These are phyloP conservation scores for Loris lydekkerianus DNA, from an alignment of 2,797 vertebrate genomes.

Conservation along the genomic window DNA sequence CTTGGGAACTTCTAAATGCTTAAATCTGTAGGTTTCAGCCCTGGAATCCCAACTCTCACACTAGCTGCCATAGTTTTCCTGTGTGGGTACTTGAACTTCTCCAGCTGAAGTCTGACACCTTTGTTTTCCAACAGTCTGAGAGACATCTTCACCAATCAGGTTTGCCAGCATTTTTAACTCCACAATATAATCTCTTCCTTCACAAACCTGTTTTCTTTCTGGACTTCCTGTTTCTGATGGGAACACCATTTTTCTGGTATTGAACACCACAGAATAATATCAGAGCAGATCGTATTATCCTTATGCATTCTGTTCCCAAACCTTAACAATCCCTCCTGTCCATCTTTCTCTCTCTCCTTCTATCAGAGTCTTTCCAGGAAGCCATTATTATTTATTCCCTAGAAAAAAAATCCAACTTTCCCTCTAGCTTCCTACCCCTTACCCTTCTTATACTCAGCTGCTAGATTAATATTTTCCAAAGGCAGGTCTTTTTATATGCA, in stretches of 20 bases:
- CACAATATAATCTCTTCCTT: background rate
- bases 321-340: background rate
- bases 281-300: background rate
- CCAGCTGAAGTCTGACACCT: background rate
- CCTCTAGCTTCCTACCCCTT: background rate
- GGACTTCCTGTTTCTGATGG: background rate
- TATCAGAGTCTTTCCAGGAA: background rate
- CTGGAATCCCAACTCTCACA: background rate
- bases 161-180: background rate
- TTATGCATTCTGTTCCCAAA: background rate
- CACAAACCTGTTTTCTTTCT: background rate
- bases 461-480: background rate
- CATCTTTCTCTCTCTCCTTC: background rate
- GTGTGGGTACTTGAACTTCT: background rate
- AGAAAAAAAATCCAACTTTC: constrained; percentile 19
- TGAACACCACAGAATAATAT: background rate
- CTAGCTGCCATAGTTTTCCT: background rate
- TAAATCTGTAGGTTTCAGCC: background rate
- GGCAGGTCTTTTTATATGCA: background rate
- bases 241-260: background rate
- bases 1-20: background rate
- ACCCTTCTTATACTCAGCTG: background rate
- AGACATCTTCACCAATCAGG: background rate
- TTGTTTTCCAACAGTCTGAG: background rate
- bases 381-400: background rate